These are phyloP conservation scores for Ahaetulla prasina DNA, from an alignment of 2,113 vertebrate genomes.

Conservation along the genomic window DNA sequence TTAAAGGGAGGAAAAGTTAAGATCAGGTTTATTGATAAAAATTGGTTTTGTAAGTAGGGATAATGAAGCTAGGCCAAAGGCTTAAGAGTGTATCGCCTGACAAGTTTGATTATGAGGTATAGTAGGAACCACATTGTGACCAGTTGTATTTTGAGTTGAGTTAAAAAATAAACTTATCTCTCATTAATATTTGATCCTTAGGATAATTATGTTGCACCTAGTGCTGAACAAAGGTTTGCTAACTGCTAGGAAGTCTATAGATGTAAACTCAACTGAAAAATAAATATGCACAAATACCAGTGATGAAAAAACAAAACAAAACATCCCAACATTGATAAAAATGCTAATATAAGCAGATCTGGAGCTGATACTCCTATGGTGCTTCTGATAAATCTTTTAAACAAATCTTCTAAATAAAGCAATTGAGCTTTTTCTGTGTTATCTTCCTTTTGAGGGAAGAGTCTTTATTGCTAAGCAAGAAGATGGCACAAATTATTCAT, in stretches of 20 bases:
- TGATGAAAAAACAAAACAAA: not conserved
- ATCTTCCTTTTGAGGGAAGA: not conserved
- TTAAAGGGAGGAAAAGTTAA: not conserved
- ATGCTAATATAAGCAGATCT: not conserved
- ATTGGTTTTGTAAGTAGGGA: not conserved
- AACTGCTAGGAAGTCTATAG: not conserved
- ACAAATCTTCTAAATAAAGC: not conserved
- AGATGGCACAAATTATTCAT: not conserved
- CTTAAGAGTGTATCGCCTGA: not conserved
- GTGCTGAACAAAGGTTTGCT: not conserved
- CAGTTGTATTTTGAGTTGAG: not conserved
- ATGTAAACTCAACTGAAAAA: not conserved
- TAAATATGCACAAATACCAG: not conserved
- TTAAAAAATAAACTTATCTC: not conserved
- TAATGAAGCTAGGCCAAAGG: not conserved
- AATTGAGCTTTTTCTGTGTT: not conserved
- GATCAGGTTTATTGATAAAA: not conserved
- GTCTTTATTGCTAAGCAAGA: not conserved
- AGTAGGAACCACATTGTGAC: not conserved
- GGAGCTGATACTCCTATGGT: not conserved
- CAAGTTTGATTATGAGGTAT: not conserved
- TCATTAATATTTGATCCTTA: not conserved
- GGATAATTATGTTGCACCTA: not conserved
- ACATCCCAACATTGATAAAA: not conserved
- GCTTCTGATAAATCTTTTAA: not conserved